Conservation (phyloP, 1,140 invertebrate species). For the Achatina immaculata region DNA sequence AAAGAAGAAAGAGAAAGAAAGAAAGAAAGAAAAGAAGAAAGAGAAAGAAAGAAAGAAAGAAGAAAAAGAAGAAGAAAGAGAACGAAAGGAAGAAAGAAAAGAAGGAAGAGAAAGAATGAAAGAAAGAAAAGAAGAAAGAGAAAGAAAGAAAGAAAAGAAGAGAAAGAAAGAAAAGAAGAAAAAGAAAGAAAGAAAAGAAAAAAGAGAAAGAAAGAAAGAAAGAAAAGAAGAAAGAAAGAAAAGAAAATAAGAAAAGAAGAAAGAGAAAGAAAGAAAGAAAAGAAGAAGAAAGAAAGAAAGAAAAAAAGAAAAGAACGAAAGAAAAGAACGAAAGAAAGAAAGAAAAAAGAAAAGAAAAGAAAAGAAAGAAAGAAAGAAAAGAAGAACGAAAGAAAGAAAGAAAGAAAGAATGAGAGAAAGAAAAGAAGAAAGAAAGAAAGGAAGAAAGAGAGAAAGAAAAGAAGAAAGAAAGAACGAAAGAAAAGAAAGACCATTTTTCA, state of each 20-base stretch:
- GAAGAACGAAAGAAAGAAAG: background rate
- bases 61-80: too few relatives aligned
- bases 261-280: background rate
- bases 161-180: background rate
- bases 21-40: too few relatives aligned
- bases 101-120: too few relatives aligned
- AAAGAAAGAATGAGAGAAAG: background rate
- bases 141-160: background rate
- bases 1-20: too few relatives aligned
- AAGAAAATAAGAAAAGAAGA: background rate
- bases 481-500: too few relatives aligned
- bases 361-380: background rate
- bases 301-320: too few relatives aligned
- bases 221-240: background rate
- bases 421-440: background rate
- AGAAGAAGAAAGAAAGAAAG: background rate
- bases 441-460: too few relatives aligned
- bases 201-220: background rate
- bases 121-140: background rate
- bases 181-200: background rate
- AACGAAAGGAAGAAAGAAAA: too few relatives aligned
- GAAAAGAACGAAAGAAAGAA: background rate
- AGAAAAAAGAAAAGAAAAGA: background rate
- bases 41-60: too few relatives aligned
- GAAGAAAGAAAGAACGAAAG: too few relatives aligned